Base-by-base conservation (phyloP, 2,888 invertebrate genomes). In the Notocelia uddmanniana region DNA sequence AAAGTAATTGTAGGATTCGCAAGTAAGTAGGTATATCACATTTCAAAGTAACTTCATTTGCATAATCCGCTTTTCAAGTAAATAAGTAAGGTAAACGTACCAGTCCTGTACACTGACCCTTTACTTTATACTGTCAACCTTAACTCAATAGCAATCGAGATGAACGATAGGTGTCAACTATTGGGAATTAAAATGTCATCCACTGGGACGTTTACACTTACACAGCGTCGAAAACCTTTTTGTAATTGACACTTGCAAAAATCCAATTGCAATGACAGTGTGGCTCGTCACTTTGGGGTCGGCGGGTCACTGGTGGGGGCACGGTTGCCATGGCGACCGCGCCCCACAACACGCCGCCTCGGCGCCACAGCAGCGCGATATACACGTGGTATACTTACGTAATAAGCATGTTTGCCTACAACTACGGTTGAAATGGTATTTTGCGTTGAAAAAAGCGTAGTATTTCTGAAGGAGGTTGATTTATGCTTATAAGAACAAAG, bases 301-400 rank as follows among this genome's bases (percentile, higher is more conserved):
- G 91, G 75, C 88, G 88, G 92, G 92, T 92, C 92, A 92, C 90
- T 89, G 79, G 82, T 78, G 77, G 78, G 81, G 80, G 80, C 79
- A 77, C 79, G 76, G 90, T 92, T 79, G 80, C 83, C 85, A 90
- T 90, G 84, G 81, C 84, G 84, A 92, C 91, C 81, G 86, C 84
- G 89, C 90, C 91, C 91, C 88, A 91, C 91, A 92, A 93, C 93
- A 92, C 93, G 92, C 89, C 93, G 88, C 80, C 81, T 85, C 86
- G 92, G 92, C 93, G 93, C 93, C 93, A 79, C 84, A 23, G 59
- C 82, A 80, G 81, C 79, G 79, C 78, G 79, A 79, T 76, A 75
- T 63, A 74, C 63, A 64, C 55, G 55, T 55, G 41, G 48, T 68
- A 69, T 18, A 26, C 55, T 58, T 48, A 57, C 18, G 26, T 45